Conservation (phyloP, 2,113 vertebrate species). For the Peromyscus polionotus region DNA sequence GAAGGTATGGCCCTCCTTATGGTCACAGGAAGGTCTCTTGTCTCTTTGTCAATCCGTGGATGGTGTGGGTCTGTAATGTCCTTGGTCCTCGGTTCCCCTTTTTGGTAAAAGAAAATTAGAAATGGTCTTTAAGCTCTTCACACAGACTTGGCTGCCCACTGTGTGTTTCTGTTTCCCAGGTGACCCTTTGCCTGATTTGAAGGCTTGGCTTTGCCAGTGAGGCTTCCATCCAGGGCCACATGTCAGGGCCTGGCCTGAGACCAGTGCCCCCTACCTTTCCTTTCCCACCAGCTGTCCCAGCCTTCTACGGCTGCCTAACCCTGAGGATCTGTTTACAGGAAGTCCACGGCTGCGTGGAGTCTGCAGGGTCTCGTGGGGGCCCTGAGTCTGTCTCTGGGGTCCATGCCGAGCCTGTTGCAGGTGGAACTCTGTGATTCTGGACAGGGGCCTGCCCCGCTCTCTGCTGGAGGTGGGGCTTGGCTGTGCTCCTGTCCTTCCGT, state of each 20-base stretch:
- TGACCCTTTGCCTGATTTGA: neutral
- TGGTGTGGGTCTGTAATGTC: neutral
- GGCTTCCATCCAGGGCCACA: neutral
- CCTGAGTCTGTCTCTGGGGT: fast-evolving
- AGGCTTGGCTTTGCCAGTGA: neutral
- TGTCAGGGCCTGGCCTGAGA: neutral
- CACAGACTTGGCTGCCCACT: fast-evolving
- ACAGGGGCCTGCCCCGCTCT: neutral
- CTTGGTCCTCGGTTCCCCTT: neutral
- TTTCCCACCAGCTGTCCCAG: neutral
- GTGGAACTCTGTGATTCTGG: neutral
- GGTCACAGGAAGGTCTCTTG: neutral
- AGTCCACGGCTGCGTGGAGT: neutral
- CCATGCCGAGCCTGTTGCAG: neutral
- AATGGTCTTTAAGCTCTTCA: neutral
- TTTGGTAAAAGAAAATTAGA: neutral
- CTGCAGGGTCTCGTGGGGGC: fast-evolving
- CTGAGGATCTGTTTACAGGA: neutral
- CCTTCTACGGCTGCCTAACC: neutral
- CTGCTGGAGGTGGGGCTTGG: neutral
- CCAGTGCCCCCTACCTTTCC: neutral
- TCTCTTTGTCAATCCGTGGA: neutral
- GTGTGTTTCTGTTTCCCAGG: neutral
- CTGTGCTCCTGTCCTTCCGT: neutral
- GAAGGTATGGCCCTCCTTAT: neutral